Evolutionary conservation across 1,140 invertebrate genomes (phyloP).

Genomic region (Drosophila santomea): DNA sequence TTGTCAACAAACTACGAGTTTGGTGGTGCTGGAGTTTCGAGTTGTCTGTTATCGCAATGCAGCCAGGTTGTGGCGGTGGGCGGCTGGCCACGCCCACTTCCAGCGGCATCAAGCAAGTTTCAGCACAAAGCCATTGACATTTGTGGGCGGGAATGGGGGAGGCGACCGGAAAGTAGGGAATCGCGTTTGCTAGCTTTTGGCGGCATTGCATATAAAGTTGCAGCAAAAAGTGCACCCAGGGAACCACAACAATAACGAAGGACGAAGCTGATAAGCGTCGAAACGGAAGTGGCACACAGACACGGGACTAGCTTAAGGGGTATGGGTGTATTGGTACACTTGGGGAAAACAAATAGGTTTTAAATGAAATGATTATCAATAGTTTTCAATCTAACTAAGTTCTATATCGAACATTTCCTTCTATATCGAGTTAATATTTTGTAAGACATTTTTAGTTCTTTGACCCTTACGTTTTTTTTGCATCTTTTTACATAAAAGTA

Average conservation of each 20-base stretch:
- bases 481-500: too few relatives aligned
- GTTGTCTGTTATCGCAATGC: constrained; percentile 67
- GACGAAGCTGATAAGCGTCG: constrained; percentile 68
- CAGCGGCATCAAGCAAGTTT: constrained; percentile 34
- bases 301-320: constrained; percentile 10
- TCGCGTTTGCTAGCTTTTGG: constrained; percentile 20
- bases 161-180: constrained; percentile 24
- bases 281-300: constrained; percentile 57
- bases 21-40: constrained; percentile 45
- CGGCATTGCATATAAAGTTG: constrained; percentile 67
- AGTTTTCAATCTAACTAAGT: too few relatives aligned
- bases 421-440: too few relatives aligned
- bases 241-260: constrained; percentile 59
- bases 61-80: constrained; percentile 34
- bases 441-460: too few relatives aligned
- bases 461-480: too few relatives aligned
- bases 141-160: constrained; percentile 21
- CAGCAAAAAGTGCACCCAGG: constrained; percentile 63
- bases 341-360: background rate
- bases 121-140: constrained; percentile 71
- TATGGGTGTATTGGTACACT: constrained; percentile 13
- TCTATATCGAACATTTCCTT: too few relatives aligned
- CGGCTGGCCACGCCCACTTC: constrained; percentile 30
- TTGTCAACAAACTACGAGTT: constrained; percentile 70
- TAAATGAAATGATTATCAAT: too few relatives aligned